These are phyloP conservation scores for Pectinophora gossypiella DNA, from an alignment of 1,140 invertebrate genomes.

Conservation along the genomic window DNA sequence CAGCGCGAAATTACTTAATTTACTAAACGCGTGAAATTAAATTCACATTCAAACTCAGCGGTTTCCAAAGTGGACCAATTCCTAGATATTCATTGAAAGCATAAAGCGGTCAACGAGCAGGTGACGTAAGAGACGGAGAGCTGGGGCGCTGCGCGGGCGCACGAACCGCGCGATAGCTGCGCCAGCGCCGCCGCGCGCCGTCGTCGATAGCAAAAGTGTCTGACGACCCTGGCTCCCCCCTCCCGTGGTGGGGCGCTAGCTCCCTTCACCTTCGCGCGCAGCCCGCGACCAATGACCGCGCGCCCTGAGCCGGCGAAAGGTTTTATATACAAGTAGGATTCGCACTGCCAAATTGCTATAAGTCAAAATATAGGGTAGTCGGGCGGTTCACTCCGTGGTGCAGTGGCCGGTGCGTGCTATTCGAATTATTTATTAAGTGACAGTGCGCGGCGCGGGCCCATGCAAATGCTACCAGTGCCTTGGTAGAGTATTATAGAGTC, in stretches of 20 bases:
- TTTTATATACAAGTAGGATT: conserved; percentile 75
- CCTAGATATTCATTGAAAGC: neutral
- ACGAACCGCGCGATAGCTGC: conserved; percentile 20
- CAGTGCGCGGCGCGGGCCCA: neutral
- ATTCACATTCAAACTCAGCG: too few relatives aligned
- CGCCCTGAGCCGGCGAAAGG: conserved; percentile 69
- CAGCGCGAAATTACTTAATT: too few relatives aligned
- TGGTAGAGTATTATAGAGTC: too few relatives aligned
- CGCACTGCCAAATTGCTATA: conserved; percentile 71
- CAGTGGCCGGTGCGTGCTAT: conserved; percentile 27
- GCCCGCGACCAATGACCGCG: conserved; percentile 62
- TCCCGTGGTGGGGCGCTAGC: conserved; percentile 52
- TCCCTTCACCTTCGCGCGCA: conserved; percentile 67
- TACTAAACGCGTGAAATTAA: too few relatives aligned
- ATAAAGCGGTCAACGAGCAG: neutral
- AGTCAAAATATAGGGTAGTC: conserved; percentile 76
- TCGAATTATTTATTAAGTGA: conserved; percentile 1
- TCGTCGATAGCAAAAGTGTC: conserved; percentile 68
- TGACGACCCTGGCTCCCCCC: conserved; percentile 60
- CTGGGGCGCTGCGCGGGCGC: too few relatives aligned
- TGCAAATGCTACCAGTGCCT: neutral
- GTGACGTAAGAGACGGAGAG: neutral
- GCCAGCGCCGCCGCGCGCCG: too few relatives aligned
- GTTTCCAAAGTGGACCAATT: neutral
- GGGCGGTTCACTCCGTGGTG: conserved; percentile 61